Evolutionary conservation across 2,888 invertebrate genomes (phyloP).

Genomic region (Troides oblongomaculatus): DNA sequence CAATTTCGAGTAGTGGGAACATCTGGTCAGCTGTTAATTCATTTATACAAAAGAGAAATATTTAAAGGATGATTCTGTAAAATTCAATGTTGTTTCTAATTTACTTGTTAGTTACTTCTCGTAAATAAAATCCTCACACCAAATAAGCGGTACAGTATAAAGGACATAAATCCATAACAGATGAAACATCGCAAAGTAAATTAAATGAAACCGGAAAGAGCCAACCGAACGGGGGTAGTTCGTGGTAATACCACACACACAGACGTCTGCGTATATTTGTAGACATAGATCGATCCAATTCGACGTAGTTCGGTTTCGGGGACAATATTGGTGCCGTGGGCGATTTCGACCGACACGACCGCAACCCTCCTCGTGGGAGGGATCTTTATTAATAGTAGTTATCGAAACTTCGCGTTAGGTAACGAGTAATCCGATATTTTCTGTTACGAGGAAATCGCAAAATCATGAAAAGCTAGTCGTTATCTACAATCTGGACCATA

Average conservation of each 20-base stretch:
- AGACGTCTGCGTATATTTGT: background rate
- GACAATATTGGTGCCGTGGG: conserved; percentile 37
- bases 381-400: conserved; percentile 25
- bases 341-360: conserved; percentile 32
- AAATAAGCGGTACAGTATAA: too few species aligned
- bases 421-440: conserved; percentile 20
- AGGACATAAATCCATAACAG: too few species aligned
- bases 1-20: too few species aligned
- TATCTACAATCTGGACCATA: too few species aligned
- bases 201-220: too few species aligned
- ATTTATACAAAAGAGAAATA: too few species aligned
- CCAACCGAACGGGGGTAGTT: background rate
- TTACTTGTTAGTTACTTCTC: too few species aligned
- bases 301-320: conserved; percentile 31
- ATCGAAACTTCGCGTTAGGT: conserved; percentile 17
- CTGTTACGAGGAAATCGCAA: background rate
- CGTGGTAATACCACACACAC: background rate
- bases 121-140: too few species aligned
- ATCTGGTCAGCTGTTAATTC: too few species aligned
- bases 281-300: conserved; percentile 10
- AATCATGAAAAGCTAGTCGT: conserved; percentile 1
- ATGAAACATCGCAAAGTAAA: too few species aligned
- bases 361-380: conserved; percentile 28
- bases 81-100: too few species aligned
- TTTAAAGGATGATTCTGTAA: too few species aligned